A percentile compares a stretch with the other conserved stretches of the same genome.
Conservation (phyloP, 2,797 vertebrate genomes). For the Todus mexicanus region DNA sequence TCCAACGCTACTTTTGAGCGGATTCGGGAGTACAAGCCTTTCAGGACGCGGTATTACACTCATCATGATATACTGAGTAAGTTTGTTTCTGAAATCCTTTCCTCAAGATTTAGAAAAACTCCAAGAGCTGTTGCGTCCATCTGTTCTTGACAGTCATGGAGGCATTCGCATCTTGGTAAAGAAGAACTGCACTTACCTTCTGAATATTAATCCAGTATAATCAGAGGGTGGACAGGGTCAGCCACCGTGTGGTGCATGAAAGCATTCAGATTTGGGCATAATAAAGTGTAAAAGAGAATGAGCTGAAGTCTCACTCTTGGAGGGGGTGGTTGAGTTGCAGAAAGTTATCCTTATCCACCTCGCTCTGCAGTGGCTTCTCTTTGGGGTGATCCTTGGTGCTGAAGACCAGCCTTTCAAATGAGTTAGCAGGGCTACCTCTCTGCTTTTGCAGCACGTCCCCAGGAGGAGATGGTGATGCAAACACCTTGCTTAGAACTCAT, state of each 20-base stretch:
- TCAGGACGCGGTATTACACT: conserved; percentile 62
- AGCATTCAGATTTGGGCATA: background rate
- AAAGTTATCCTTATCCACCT: background rate
- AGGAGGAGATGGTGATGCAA: background rate
- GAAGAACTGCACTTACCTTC: background rate
- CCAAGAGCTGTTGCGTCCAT: background rate
- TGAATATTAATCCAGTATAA: background rate
- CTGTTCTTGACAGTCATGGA: background rate
- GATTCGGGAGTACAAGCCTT: conserved; percentile 65
- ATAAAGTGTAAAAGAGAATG: background rate
- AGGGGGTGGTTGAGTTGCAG: background rate
- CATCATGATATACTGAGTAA: conserved; percentile 64
- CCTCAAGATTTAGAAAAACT: background rate
- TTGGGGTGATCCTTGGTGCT: background rate
- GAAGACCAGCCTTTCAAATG: background rate
- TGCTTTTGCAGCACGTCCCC: background rate
- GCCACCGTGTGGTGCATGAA: background rate
- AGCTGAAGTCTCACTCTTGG: background rate
- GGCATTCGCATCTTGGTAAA: background rate
- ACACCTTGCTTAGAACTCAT: background rate
- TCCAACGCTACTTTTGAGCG: conserved; percentile 22
- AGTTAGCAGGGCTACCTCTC: background rate
- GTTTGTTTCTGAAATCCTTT: conserved; percentile 16
- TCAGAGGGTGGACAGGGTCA: background rate
- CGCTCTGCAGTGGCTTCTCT: background rate